phyloP scores from a whole-genome alignment of 2,797 vertebrate species.

The Enteromius thamalakanensis region DNA sequence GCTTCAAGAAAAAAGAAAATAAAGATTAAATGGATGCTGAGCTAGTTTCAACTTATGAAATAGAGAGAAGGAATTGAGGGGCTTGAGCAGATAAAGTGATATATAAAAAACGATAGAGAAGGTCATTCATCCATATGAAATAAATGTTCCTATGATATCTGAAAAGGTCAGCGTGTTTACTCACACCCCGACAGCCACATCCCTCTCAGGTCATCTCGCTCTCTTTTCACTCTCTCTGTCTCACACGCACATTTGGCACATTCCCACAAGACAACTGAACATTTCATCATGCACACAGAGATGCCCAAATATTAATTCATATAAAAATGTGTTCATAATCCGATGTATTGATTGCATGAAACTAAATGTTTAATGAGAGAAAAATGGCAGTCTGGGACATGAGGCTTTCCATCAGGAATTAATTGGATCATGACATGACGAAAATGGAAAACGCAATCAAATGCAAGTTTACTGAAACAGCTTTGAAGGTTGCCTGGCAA shows the following conservation, averaged over 20 bases:
- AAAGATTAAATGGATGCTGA: neutral
- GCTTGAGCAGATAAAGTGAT: slow-evolving; percentile 6
- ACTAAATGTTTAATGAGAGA: neutral
- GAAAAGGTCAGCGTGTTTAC: slow-evolving; percentile 62
- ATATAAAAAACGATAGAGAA: neutral
- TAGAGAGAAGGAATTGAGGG: neutral
- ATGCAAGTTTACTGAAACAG: neutral
- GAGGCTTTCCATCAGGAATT: neutral
- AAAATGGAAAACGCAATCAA: neutral
- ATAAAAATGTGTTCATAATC: neutral
- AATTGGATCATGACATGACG: neutral
- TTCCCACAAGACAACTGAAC: neutral
- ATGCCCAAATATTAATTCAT: neutral
- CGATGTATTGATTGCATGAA: neutral
- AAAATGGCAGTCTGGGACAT: neutral
- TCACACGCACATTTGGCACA: slow-evolving; percentile 21
- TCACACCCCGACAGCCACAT: slow-evolving; percentile 34
- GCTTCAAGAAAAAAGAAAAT: neutral
- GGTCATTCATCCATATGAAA: slow-evolving; percentile 39
- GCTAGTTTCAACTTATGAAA: neutral
- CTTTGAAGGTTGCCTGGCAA: neutral
- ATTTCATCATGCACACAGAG: neutral
- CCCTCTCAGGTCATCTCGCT: slow-evolving; percentile 29
- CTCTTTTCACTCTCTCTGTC: slow-evolving; percentile 9
- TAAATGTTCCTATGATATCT: slow-evolving; percentile 53